These are phyloP conservation scores for Anhinga rufa DNA, from an alignment of 2,113 vertebrate genomes.

Conservation along the genomic window DNA sequence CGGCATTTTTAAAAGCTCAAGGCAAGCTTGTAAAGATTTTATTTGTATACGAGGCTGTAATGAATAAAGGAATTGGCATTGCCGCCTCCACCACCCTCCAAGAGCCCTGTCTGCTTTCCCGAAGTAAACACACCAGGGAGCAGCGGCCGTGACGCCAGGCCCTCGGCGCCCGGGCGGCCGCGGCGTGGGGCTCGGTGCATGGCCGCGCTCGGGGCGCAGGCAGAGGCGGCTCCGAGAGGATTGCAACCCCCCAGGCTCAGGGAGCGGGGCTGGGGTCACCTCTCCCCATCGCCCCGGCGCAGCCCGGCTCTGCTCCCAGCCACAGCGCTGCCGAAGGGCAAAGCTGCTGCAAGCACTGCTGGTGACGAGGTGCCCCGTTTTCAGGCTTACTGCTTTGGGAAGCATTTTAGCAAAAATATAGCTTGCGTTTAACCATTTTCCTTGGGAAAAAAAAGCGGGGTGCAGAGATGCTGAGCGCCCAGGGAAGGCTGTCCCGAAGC, in stretches of 20 bases:
- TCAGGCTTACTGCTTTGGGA: background rate
- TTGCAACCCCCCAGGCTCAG: rapidly evolving
- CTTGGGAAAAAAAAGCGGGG: background rate
- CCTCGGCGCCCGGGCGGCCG: rapidly evolving
- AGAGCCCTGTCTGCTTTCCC: conserved; percentile 29
- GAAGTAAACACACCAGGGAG: background rate
- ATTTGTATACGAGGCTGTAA: conserved; percentile 20
- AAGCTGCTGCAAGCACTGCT: background rate
- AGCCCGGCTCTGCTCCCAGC: background rate
- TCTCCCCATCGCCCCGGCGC: rapidly evolving
- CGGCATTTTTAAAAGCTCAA: conserved; percentile 28
- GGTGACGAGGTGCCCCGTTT: background rate
- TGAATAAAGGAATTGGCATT: conserved; percentile 40
- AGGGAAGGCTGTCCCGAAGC: background rate
- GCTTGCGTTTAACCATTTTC: background rate
- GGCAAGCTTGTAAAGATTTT: conserved; percentile 61
- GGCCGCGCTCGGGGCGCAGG: rapidly evolving
- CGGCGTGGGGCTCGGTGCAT: rapidly evolving
- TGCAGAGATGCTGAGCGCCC: background rate
- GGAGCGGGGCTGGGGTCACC: background rate
- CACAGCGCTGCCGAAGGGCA: rapidly evolving
- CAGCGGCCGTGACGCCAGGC: background rate
- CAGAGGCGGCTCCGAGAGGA: background rate
- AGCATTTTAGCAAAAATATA: background rate
- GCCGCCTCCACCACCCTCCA: background rate